Conservation (phyloP, 1,140 invertebrate species). For the Nymphalis io region DNA sequence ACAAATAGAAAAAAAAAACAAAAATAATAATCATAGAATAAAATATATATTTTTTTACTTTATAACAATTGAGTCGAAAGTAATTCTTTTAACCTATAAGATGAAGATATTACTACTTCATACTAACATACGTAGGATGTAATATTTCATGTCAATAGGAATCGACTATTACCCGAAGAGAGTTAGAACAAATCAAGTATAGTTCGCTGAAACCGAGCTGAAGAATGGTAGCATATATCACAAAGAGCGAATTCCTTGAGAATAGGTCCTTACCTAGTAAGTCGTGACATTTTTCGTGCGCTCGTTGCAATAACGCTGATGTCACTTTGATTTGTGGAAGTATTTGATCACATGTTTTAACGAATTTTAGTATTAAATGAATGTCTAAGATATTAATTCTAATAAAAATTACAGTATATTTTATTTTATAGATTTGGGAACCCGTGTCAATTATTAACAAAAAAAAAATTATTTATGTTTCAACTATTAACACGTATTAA, state of each 20-base stretch:
- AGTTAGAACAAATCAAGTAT: constrained; percentile 41
- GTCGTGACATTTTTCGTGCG: constrained; percentile 54
- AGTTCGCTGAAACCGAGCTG: constrained; percentile 43
- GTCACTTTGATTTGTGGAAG: constrained; percentile 64
- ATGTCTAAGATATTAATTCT: not conserved
- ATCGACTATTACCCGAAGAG: constrained; percentile 37
- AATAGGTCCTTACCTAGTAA: constrained; percentile 58
- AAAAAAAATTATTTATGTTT: no score
- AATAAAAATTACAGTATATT: no score
- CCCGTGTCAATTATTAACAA: no score
- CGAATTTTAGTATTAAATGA: constrained; percentile 18
- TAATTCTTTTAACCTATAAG: not conserved
- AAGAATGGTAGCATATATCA: constrained; percentile 61
- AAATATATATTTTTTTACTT: no score
- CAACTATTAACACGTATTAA: no score
- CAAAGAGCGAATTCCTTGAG: constrained; percentile 48
- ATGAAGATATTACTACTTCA: not conserved
- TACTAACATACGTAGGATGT: not conserved
- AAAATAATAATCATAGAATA: no score
- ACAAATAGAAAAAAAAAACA: no score
- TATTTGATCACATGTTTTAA: constrained; percentile 40
- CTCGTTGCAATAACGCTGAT: constrained; percentile 62
- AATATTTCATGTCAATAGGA: constrained; percentile 33
- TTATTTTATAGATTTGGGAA: no score
- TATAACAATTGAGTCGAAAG: not conserved